These are phyloP conservation scores for Nephrotoma flavescens DNA, from an alignment of 2,888 invertebrate genomes.

Conservation along the genomic window DNA sequence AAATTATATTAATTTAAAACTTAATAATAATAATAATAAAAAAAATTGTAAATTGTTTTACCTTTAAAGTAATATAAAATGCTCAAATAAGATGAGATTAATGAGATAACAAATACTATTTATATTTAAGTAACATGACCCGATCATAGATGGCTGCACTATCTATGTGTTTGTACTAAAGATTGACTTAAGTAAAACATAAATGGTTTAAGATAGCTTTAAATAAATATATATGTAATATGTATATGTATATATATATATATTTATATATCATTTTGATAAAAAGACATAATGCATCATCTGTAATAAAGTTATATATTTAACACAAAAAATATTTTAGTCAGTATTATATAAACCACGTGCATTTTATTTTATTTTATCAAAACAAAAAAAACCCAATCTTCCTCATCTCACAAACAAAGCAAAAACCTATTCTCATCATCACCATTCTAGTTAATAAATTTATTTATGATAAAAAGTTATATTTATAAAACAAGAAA, in stretches of 20 bases:
- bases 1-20: not conserved
- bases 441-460: not conserved
- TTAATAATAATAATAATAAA: not conserved
- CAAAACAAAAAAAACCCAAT: not conserved
- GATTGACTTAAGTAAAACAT: not conserved
- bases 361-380: not conserved
- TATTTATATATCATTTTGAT: not conserved
- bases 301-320: not conserved
- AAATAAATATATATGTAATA: not conserved
- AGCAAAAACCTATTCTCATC: not conserved
- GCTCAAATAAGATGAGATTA: not conserved
- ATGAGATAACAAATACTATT: not conserved
- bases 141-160: not conserved
- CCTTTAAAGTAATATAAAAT: not conserved
- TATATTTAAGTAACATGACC: not conserved
- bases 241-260: not conserved
- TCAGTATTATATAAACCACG: not conserved
- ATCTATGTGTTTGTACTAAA: not conserved
- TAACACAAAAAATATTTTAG: not conserved
- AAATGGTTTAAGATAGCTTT: not conserved
- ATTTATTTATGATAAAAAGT: not conserved
- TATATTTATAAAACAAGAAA: not conserved
- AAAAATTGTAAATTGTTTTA: not conserved
- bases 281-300: not conserved
- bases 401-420: not conserved